Base-by-base conservation (phyloP, 1,140 invertebrate species). In the Musca vetustissima region DNA sequence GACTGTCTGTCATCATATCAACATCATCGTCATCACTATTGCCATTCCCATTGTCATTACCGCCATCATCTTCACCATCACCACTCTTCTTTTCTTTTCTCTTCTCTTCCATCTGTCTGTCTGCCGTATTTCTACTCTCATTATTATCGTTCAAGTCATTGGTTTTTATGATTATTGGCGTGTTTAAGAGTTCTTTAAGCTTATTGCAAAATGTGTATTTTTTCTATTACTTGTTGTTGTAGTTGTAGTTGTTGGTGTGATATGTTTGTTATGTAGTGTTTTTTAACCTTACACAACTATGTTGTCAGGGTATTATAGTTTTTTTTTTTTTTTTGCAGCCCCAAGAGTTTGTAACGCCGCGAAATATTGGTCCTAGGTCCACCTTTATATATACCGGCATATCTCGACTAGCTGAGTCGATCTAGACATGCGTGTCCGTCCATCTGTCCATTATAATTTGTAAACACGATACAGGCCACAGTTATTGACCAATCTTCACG, bases 131-230 rank as follows among this genome's bases (percentile, higher is more conserved):
- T 72, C 66, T 61, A 75, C 67, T 66, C 70, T 61, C 67, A 64
- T 70, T 74, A 72, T 72, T 75, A 70, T 74, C 78, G 78, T 80
- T 80, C 78, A 78, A 78, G 76, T 80, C 78, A 80, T 80, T 80
- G 79, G 76, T 68, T 80, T 80, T 80, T 80, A 80, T 80, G 78
- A 80, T 80, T 80, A 80, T 80, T 80, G 79, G 78, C 78, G 78
- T 80, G 78, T 69, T 25, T 59, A 66, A 61, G 57, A 61, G 66
- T 71, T 74, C 64, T 69, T 71, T 53, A 70, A 67, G 61, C 36
- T 61, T 43, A 61, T 36, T 61, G 57, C 57, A 61, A 52, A n/a
- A n/a, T n/a, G n/a, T n/a, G n/a, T 25, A 21, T 78, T 72, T 74
- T 71, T 69, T 76, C 76, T 76, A 78, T 72, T 76, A 53, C n/a